Evolutionary conservation across 2,888 invertebrate genomes (phyloP).

Genomic region (Rhagonycha fulva): DNA sequence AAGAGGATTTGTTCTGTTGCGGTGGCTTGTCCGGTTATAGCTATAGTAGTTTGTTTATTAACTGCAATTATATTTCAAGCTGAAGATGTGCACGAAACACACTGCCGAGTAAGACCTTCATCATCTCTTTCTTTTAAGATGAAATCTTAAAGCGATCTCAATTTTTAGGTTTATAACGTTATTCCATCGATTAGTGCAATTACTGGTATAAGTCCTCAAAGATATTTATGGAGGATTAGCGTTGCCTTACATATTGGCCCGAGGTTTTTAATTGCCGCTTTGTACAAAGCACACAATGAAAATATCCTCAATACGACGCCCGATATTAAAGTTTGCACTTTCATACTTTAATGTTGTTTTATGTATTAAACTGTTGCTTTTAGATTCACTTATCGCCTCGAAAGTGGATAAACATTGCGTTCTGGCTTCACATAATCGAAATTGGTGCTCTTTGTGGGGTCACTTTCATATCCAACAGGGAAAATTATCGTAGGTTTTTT

Average conservation of each 20-base stretch:
- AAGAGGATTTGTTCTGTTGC: slow-evolving; percentile 81
- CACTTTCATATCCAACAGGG: slow-evolving; percentile 90
- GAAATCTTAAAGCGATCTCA: not conserved
- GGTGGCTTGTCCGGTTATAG: slow-evolving; percentile 82
- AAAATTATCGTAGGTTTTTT: slow-evolving; percentile 87
- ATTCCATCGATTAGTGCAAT: slow-evolving; percentile 95
- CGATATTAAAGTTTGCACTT: slow-evolving; percentile 56
- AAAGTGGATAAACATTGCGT: slow-evolving; percentile 71
- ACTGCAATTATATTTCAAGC: slow-evolving; percentile 89
- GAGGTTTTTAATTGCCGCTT: slow-evolving; percentile 83
- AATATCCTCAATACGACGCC: slow-evolving; percentile 65
- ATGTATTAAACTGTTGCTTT: slow-evolving; percentile 38
- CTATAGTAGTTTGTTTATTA: slow-evolving; percentile 85
- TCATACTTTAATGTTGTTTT: not conserved
- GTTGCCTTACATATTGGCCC: slow-evolving; percentile 92
- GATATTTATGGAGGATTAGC: slow-evolving; percentile 90
- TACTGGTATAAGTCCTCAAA: slow-evolving; percentile 90
- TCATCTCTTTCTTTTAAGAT: not conserved
- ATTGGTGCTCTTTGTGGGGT: slow-evolving; percentile 87
- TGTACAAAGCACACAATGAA: slow-evolving; percentile 83
- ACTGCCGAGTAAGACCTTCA: slow-evolving; percentile 81
- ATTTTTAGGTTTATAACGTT: slow-evolving; percentile 83
- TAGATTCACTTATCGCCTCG: slow-evolving; percentile 60
- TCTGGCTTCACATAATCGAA: slow-evolving; percentile 84
- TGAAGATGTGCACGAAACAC: slow-evolving; percentile 93